Conservation (phyloP, 2,797 vertebrate species). For the Natrix natrix region DNA sequence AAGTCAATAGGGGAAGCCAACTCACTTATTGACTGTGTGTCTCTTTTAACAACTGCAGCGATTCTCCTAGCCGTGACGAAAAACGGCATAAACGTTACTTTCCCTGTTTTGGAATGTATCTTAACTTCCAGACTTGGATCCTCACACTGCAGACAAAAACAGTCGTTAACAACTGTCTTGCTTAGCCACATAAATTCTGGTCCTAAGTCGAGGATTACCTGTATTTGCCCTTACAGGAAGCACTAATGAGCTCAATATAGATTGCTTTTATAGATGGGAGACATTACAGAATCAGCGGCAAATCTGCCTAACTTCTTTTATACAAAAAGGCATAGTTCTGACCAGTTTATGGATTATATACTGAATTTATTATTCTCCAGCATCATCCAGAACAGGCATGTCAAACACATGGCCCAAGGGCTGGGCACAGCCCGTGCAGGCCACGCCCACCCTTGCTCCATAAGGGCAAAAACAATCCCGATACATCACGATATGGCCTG, state of each 20-base stretch:
- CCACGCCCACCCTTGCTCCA: no score
- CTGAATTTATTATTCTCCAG: neutral
- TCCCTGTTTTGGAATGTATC: slow-evolving; percentile 89
- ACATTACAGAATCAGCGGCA: neutral
- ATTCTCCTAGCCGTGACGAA: neutral
- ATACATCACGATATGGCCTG: no score
- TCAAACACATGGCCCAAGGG: no score
- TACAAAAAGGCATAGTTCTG: neutral
- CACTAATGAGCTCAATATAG: neutral
- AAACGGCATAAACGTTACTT: slow-evolving; percentile 74
- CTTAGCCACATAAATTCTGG: neutral
- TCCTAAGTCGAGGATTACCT: neutral
- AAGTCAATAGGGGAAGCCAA: neutral
- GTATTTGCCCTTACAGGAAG: neutral
- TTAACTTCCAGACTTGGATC: slow-evolving; percentile 96
- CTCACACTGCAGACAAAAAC: slow-evolving; percentile 87
- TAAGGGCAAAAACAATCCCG: no score
- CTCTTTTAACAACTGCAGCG: neutral
- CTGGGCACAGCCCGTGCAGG: no score
- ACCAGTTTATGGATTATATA: neutral
- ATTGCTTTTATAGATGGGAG: neutral
- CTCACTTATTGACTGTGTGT: neutral
- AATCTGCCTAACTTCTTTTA: neutral
- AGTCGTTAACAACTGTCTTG: neutral
- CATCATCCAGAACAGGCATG: neutral